These are phyloP conservation scores for Aphrocallistes beatrix DNA, from an alignment of 37 sponge, comb jelly and placozoan genomes.

Conservation along the genomic window DNA sequence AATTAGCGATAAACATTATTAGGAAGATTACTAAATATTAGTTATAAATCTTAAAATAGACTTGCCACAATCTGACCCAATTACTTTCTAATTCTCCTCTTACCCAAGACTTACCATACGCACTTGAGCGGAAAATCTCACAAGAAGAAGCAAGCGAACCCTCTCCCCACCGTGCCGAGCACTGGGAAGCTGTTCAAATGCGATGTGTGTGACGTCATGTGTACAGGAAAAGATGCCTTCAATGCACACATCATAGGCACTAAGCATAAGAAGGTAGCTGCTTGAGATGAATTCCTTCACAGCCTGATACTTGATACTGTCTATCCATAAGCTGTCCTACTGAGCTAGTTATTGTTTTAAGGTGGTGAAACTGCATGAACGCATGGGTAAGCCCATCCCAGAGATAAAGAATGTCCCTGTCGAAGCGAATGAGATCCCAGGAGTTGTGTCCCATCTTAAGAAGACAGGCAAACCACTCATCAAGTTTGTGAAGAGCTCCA, in stretches of 20 bases:
- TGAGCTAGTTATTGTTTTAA: too few species aligned
- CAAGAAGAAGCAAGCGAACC: conserved; percentile 51
- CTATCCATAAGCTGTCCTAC: too few species aligned
- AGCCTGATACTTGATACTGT: too few species aligned
- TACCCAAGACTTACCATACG: conserved; percentile 59
- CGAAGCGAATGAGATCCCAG: background rate
- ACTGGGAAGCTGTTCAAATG: conserved; percentile 35
- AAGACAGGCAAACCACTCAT: conserved; percentile 9
- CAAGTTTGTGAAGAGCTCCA: background rate
- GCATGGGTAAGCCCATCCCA: conserved; percentile 80
- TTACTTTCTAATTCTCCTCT: background rate
- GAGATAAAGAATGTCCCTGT: conserved; percentile 23
- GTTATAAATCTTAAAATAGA: too few species aligned
- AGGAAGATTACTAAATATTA: too few species aligned
- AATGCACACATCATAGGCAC: conserved; percentile 73
- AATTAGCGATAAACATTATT: too few species aligned
- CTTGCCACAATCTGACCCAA: background rate
- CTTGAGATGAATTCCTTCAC: background rate
- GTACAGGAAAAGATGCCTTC: conserved; percentile 61
- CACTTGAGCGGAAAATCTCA: conserved; percentile 78
- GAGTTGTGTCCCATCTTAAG: background rate
- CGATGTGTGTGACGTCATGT: conserved; percentile 72
- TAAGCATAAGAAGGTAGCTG: conserved; percentile 63
- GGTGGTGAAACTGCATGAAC: conserved; percentile 41
- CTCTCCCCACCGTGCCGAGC: conserved; percentile 16